These are phyloP conservation scores for Sycophila sp. DNA, from an alignment of 1,140 invertebrate species.

Conservation along the genomic window DNA sequence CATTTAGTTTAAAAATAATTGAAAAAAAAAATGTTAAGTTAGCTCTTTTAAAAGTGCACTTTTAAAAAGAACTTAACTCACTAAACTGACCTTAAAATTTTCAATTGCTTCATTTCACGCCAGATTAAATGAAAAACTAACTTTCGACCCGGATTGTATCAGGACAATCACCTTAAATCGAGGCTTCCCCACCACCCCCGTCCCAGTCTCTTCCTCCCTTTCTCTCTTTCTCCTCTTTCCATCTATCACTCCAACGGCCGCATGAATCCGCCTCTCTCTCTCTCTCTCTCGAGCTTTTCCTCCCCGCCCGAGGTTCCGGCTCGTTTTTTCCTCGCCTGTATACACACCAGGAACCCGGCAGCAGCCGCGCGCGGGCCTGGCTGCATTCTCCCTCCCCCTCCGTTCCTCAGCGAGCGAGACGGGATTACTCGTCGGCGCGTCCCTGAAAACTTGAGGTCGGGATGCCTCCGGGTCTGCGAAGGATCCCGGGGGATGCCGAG, in stretches of 20 bases:
- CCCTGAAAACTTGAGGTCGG: slow-evolving; percentile 32
- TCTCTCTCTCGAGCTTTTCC: slow-evolving; percentile 7
- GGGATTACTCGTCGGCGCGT: slow-evolving; percentile 5
- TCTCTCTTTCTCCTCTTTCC: slow-evolving; percentile 5
- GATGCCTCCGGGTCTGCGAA: slow-evolving; percentile 9
- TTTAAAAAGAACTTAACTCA: too few relatives aligned
- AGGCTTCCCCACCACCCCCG: not conserved
- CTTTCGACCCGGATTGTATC: not conserved
- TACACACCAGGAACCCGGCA: not conserved
- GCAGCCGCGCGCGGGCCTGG: not conserved
- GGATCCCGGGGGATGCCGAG: slow-evolving; percentile 21
- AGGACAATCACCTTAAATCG: not conserved
- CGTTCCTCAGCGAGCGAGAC: slow-evolving; percentile 5
- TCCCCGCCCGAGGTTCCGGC: slow-evolving; percentile 10
- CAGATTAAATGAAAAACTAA: not conserved
- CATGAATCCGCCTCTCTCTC: not conserved
- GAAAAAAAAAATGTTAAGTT: too few relatives aligned
- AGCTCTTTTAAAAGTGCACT: too few relatives aligned
- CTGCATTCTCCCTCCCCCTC: not conserved
- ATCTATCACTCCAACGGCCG: slow-evolving; percentile 3
- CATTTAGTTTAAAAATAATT: too few relatives aligned
- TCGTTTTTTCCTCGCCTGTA: slow-evolving; percentile 7
- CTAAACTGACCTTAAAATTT: too few relatives aligned
- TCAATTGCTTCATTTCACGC: too few relatives aligned
- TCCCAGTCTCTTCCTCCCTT: not conserved